Conservation (phyloP, 1,140 invertebrate genomes). For the Drosophila prosaltans region DNA sequence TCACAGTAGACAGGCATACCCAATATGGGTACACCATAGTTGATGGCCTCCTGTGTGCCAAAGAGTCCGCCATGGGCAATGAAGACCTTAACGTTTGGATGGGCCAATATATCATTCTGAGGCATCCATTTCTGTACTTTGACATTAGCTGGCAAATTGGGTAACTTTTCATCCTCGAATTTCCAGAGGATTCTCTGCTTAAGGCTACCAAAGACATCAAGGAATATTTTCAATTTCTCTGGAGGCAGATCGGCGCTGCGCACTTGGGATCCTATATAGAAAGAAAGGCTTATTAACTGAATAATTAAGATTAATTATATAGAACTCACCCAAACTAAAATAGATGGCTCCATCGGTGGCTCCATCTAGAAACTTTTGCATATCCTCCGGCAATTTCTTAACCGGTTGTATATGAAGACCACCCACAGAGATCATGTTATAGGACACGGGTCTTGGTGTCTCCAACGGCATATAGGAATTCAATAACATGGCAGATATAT, state of each 20-base stretch:
- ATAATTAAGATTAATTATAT: too few species aligned
- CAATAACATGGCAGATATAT: slow-evolving; percentile 84
- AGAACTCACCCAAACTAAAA: slow-evolving; percentile 84
- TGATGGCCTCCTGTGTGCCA: slow-evolving; percentile 85
- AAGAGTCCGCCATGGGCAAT: slow-evolving; percentile 87
- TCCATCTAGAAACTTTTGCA: slow-evolving; percentile 78
- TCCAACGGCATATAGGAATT: slow-evolving; percentile 84
- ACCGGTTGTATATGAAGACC: slow-evolving; percentile 84
- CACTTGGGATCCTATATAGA: slow-evolving; percentile 62
- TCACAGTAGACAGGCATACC: slow-evolving; percentile 86
- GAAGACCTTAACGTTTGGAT: slow-evolving; percentile 85
- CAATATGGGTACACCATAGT: slow-evolving; percentile 86
- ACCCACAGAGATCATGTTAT: slow-evolving; percentile 84
- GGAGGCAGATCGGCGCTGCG: slow-evolving; percentile 77
- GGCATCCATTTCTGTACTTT: slow-evolving; percentile 86
- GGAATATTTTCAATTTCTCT: slow-evolving; percentile 83
- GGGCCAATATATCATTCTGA: slow-evolving; percentile 86
- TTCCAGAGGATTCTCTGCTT: slow-evolving; percentile 87
- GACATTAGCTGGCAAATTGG: slow-evolving; percentile 85
- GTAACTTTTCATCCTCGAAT: slow-evolving; percentile 84
- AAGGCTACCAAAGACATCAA: slow-evolving; percentile 84
- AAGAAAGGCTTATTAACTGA: neutral
- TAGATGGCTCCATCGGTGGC: slow-evolving; percentile 85
- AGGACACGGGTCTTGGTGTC: slow-evolving; percentile 81
- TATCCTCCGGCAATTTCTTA: slow-evolving; percentile 75